Conservation (phyloP, 2,113 vertebrate genomes). For the Mirza zaza region DNA sequence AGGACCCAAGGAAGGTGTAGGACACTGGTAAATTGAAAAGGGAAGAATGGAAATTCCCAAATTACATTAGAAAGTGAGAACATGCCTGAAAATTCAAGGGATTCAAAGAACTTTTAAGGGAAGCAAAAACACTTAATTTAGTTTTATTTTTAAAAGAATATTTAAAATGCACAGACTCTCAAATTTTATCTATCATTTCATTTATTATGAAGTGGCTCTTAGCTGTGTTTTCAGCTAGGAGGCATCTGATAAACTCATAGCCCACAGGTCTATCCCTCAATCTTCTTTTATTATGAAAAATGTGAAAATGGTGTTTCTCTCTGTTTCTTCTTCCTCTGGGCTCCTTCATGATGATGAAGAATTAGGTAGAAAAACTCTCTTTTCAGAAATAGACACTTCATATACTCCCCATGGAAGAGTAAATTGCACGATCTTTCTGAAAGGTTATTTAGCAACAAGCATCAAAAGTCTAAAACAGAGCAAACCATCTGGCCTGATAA, state of each 20-base stretch:
- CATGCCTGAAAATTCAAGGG: not conserved
- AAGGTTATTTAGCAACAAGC: not conserved
- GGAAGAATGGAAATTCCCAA: not conserved
- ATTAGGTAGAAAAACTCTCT: not conserved
- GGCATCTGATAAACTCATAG: not conserved
- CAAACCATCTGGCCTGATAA: not conserved
- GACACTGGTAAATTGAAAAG: not conserved
- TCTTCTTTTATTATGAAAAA: not conserved
- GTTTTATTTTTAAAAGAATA: not conserved
- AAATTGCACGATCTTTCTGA: constrained; percentile 16
- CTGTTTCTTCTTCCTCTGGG: not conserved
- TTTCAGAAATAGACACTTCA: not conserved
- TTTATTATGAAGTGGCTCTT: not conserved
- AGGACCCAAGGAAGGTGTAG: not conserved
- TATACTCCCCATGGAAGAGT: not conserved
- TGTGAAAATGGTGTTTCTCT: not conserved
- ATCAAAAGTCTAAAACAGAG: not conserved
- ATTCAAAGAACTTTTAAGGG: not conserved
- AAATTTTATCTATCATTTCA: not conserved
- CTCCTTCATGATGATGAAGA: not conserved
- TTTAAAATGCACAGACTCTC: not conserved
- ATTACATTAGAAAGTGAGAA: not conserved
- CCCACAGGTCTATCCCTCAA: not conserved
- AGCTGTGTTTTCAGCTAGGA: not conserved
- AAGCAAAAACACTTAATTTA: not conserved